Evolutionary conservation across 2,888 invertebrate genomes (phyloP), one percentile per base, ranked within the genome.

Genomic region (Caenorhabditis parvicauda): DNA sequence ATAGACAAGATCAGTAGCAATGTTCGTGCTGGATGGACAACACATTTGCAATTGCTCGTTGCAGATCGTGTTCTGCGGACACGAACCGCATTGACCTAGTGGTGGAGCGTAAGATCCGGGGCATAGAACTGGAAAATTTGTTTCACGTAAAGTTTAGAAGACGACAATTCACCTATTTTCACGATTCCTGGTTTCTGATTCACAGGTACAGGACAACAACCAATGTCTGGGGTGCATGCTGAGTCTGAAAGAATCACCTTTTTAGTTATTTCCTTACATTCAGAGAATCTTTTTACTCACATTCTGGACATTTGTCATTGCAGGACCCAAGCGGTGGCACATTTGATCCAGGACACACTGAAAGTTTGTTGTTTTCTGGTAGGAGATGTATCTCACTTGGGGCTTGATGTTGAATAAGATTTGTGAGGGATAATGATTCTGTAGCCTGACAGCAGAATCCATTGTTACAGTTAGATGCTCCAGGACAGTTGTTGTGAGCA

Each of bases 381-480:
- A 12, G 25, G 12, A 5, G 9, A 21, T 19, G 27, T 12, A 38
- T 46, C 63, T 53, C 38, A 70, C 70, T 25, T 14, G 64, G 59
- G n/a, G 68, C 68, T 52, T 71, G 71, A 41, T 71, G 64, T 46
- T 65, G 67, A 22, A 61, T 61, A 19, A 67, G 50, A 32, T 65
- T 62, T 48, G 58, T 57, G 21, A 58, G 53, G 28, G 60, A 56
- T 3, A 61, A 38, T 6, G 56, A 41, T 27, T 64, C 66, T 12
- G 62, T 63, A 50, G 57, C 54, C 49, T 70, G 69, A 49, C 74
- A 74, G 56, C 74, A 74, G 43, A 67, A 68, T 52, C 70, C 74
- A 43, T 69, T 59, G 38, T 61, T 64, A 52, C 75, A 75, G 17
- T 51, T 51, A 6, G 75, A 46, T 5, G 59, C 65, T 37, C 75